phyloP scores from a whole-genome alignment of 1,140 invertebrate species.

The Ceratoteleas bidentatus region DNA sequence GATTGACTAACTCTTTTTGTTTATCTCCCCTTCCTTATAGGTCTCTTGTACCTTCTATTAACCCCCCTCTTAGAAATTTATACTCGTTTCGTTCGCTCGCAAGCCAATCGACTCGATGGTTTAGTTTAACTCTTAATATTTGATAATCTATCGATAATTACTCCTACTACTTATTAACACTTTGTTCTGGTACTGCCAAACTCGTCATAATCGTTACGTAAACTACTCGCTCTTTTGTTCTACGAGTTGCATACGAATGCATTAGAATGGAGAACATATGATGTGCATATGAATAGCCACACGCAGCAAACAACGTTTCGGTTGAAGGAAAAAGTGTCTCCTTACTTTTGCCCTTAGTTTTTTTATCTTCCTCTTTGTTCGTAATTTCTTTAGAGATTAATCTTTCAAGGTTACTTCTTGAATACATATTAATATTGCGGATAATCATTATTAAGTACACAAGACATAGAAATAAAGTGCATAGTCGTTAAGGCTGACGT shows the following conservation, averaged over 20 bases:
- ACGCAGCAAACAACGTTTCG: too few relatives aligned
- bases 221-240: slow-evolving; percentile 44
- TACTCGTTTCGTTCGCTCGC: slow-evolving; percentile 39
- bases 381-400: slow-evolving; percentile 78
- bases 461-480: slow-evolving; percentile 77
- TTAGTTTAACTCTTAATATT: slow-evolving; percentile 59
- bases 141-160: slow-evolving; percentile 73
- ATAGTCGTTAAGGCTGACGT: slow-evolving; percentile 78
- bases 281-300: too few relatives aligned
- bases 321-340: too few relatives aligned
- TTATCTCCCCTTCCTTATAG: too few relatives aligned
- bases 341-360: too few relatives aligned
- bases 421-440: too few relatives aligned
- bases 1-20: too few relatives aligned
- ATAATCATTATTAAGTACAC: too few relatives aligned
- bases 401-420: too few relatives aligned
- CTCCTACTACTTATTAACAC: slow-evolving; percentile 76
- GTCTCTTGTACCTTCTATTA: slow-evolving; percentile 9
- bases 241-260: too few relatives aligned
- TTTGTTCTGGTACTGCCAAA: slow-evolving; percentile 70
- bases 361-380: slow-evolving; percentile 58
- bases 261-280: too few relatives aligned
- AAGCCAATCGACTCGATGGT: slow-evolving; percentile 53
- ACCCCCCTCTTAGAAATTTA: slow-evolving; percentile 45
- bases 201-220: slow-evolving; percentile 52